A percentile compares a stretch with the other conserved stretches of the same genome.
Conservation (phyloP, 2,888 invertebrate genomes). For the Ophion ventricosus region DNA sequence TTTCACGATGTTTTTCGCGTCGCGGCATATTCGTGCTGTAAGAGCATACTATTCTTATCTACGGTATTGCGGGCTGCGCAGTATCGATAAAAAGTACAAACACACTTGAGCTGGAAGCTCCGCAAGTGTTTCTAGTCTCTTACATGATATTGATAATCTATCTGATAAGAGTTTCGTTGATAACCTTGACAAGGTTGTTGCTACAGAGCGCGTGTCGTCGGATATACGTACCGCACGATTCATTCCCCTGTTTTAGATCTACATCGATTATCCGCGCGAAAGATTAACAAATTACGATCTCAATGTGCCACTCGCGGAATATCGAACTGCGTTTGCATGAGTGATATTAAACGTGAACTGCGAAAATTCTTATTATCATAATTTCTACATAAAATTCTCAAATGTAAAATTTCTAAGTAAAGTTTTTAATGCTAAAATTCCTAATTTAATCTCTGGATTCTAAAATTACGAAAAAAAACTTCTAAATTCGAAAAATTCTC, state of each 20-base stretch:
- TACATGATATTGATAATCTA: slow-evolving; percentile 45
- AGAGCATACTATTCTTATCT: slow-evolving; percentile 14
- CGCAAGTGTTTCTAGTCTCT: slow-evolving; percentile 21
- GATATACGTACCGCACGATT: neutral
- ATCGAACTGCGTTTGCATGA: too few relatives aligned
- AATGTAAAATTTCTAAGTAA: too few relatives aligned
- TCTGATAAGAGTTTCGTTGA: slow-evolving; percentile 52
- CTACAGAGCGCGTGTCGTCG: slow-evolving; percentile 14
- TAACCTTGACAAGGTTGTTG: slow-evolving; percentile 60
- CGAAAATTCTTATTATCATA: too few relatives aligned
- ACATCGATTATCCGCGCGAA: neutral
- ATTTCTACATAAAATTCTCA: too few relatives aligned
- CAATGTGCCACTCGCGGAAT: too few relatives aligned
- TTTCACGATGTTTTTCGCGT: too few relatives aligned
- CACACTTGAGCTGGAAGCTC: slow-evolving; percentile 16
- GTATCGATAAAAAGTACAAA: slow-evolving; percentile 24
- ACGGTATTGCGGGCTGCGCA: slow-evolving; percentile 8
- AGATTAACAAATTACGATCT: neutral
- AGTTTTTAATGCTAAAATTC: too few relatives aligned
- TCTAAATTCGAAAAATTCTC: too few relatives aligned
- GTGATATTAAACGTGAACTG: too few relatives aligned
- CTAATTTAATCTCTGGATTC: too few relatives aligned
- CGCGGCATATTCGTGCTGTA: neutral
- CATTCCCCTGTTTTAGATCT: neutral
- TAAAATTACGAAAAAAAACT: too few relatives aligned